phyloP scores from a whole-genome alignment of 2,888 invertebrate genomes.

The Spilarctia lutea region DNA sequence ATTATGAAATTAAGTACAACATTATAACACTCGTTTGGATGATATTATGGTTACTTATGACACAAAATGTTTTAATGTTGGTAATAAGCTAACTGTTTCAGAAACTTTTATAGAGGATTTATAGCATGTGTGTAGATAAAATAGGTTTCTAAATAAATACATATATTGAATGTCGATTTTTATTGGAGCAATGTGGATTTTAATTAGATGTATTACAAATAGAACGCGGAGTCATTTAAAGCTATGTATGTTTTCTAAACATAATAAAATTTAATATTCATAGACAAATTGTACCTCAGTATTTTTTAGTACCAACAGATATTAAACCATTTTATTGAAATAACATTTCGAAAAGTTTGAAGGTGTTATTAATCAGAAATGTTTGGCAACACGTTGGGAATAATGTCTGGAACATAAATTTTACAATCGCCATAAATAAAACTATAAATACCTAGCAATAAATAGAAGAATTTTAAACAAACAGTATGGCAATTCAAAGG shows the following conservation, averaged over 20 bases:
- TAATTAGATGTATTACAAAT: no score
- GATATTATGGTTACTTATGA: no score
- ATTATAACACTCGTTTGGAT: no score
- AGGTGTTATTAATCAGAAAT: slow-evolving; percentile 30
- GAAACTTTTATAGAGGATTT: no score
- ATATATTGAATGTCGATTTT: no score
- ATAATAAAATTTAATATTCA: neutral
- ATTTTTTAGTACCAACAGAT: neutral
- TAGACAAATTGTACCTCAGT: neutral
- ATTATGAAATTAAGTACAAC: no score
- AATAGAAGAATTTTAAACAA: slow-evolving; percentile 19
- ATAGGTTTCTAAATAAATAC: no score
- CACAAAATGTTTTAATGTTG: no score
- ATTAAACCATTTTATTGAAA: slow-evolving; percentile 4
- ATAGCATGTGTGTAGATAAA: no score
- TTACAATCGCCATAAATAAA: slow-evolving; percentile 22
- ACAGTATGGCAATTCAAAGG: neutral
- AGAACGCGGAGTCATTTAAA: no score
- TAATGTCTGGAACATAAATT: slow-evolving; percentile 34
- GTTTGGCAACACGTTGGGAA: slow-evolving; percentile 31
- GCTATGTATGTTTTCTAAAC: neutral
- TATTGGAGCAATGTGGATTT: no score
- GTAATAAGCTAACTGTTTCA: no score
- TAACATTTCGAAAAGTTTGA: slow-evolving; percentile 12
- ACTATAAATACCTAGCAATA: slow-evolving; percentile 17